phyloP scores from a whole-genome alignment of 2,113 vertebrate species.

The Atractosteus spatula region DNA sequence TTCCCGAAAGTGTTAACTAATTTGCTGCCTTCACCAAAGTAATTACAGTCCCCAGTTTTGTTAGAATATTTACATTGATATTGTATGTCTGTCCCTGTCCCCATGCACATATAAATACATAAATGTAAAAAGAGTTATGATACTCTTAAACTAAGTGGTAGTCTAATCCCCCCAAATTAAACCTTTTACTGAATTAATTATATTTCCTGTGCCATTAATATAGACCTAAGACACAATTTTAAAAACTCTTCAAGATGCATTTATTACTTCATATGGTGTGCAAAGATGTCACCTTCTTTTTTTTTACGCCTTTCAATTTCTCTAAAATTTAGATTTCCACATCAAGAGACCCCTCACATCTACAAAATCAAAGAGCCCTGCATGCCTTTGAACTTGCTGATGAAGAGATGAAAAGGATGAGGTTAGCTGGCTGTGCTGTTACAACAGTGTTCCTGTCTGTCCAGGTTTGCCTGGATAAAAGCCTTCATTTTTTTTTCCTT shows the following conservation, averaged over 20 bases:
- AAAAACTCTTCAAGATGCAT: constrained; percentile 31
- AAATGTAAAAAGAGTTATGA: not conserved
- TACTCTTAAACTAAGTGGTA: not conserved
- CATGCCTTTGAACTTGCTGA: constrained; percentile 52
- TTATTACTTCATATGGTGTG: constrained; percentile 49
- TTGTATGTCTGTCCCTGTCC: not conserved
- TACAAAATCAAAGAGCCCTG: constrained; percentile 49
- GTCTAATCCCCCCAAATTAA: not conserved
- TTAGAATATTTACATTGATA: no score
- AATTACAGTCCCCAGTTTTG: no score
- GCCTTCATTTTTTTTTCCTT: constrained; percentile 9
- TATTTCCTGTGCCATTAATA: not conserved
- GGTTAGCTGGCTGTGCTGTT: constrained; percentile 32
- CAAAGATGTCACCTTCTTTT: not conserved
- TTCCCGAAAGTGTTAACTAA: no score
- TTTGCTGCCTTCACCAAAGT: no score
- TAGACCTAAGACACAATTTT: constrained; percentile 27
- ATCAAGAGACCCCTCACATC: constrained; percentile 45
- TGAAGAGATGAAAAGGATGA: constrained; percentile 53
- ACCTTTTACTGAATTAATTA: not conserved
- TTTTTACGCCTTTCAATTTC: constrained; percentile 34
- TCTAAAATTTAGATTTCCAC: constrained; percentile 54
- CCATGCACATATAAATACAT: not conserved
- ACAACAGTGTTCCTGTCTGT: constrained; percentile 37
- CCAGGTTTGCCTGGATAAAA: constrained; percentile 47